phyloP scores from a whole-genome alignment of 2,113 vertebrate species.

The Philantomba maxwellii region DNA sequence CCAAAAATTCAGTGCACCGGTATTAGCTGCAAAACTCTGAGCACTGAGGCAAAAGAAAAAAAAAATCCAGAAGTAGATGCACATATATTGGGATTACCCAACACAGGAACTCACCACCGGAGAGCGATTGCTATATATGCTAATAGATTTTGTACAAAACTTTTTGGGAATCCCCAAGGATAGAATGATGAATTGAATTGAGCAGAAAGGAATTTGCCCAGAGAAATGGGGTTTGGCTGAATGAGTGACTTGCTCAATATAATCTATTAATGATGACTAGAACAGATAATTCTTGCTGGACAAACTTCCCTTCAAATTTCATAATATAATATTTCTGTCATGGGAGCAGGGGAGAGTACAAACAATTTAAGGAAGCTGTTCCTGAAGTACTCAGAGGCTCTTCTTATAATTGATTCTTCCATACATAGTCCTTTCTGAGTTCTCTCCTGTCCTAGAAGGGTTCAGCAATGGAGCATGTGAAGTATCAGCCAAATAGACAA shows the following conservation, averaged over 20 bases:
- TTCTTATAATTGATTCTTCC: neutral
- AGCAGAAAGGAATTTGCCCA: neutral
- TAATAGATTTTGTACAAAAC: neutral
- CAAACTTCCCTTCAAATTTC: neutral
- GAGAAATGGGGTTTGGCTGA: neutral
- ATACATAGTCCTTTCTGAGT: neutral
- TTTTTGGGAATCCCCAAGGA: neutral
- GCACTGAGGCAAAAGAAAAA: neutral
- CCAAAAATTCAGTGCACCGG: neutral
- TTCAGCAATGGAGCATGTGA: neutral
- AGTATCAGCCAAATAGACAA: neutral
- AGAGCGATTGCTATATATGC: neutral
- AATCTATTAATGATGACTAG: neutral
- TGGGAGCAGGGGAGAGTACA: neutral
- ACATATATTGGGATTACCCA: neutral
- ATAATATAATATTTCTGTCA: neutral
- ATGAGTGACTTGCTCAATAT: neutral
- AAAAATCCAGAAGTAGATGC: neutral
- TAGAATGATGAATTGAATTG: neutral
- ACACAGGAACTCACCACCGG: neutral
- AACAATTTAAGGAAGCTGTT: neutral
- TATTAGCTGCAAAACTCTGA: neutral
- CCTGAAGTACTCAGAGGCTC: neutral
- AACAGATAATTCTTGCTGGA: neutral
- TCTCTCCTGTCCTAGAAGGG: neutral